Evolutionary conservation across 2,888 invertebrate genomes (phyloP), one percentile per base, ranked within the genome.

Genomic region (Seira musarum): DNA sequence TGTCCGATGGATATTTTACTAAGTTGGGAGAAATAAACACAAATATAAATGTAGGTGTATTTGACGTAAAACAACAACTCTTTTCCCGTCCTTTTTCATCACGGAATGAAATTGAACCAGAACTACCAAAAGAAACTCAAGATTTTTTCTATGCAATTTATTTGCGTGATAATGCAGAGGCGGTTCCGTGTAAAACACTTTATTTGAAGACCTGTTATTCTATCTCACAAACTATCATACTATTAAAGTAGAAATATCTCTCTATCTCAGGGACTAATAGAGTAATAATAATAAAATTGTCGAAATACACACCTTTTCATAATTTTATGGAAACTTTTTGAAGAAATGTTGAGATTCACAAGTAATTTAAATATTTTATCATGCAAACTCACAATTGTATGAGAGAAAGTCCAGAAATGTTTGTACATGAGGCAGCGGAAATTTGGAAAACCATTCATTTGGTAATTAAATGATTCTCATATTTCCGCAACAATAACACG

Each of bases 141-240:
- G 15, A 67, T 22, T 6, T 40, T 25, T 60, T 13, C 68, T 24
- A 19, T 19, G 35, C 40, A 22, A 53, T 24, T 73, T 49, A 73
- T 73, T 73, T 73, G 73, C 73, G 65, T 73, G 73, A 73, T 64
- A 73, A 73, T 73, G 73, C 73, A 73, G 21, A 60, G 21, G 40
- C 73, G 73, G 73, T 49, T 53, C 64, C 60, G 46, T 53, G 53
- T 24, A 60, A 60, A 60, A 60, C 60, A 60, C 19, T 60, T 60
- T 60, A 49, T 46, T 25, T 49, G 8, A 24, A 73, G 73, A 73
- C 73, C 73, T 73, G 73, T 73, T 65, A 73, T 73, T 40, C 24
- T n/a, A n/a, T n/a, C n/a, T n/a, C n/a, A n/a, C 46, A 46, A 57
- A 10, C 46, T 63, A 40, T 5, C 40, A 15, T 35, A 24, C 66